Base-by-base conservation (phyloP, 2,113 vertebrate genomes). In the Prochilodus magdalenae region DNA sequence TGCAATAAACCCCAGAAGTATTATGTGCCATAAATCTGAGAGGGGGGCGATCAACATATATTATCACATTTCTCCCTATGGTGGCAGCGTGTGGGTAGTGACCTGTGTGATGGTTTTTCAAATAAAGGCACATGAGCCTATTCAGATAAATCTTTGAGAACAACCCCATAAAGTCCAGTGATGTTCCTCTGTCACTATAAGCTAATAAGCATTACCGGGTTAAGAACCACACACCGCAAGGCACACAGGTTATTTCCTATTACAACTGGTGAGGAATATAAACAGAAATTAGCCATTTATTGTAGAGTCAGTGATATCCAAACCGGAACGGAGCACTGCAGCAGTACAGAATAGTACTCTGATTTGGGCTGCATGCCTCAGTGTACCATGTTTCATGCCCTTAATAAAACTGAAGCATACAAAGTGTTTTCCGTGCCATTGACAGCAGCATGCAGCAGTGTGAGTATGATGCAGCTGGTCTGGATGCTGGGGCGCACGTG, bases 401-500 rank as follows among this genome's bases (percentile, higher is more conserved):
- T 57, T 51, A 40, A 18, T n/a, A 30, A 26, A 27, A 55, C 15
- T 66, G 51, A 63, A 36, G 29, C 22, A 22, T 53, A 16, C 70
- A 51, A 79, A 59, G 77, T 60, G 53, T n/a, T 44, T 53, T 65
- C 47, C 74, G 8, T 82, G 65, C 51, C 65, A 44, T 44, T 18
- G 76, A 47, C 67, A 40, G 57, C 44, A 70, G 72, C 36, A 62
- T 60, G 53, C 59, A 77, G 77, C 44, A 75, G 71, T 24, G 53
- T 60, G 71, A 0, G 20, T 80, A 47, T 57, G 12, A 53, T 44
- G 67, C 57, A 59, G 36, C 22, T 44, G 30, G 57, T 47, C 66
- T 75, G 83, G 44, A 62, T 73, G 47, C 59, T 60, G 49, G 73
- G 81, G 65, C 74, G 73, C 81, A 77, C 74, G 69, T 77, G 87